These are phyloP conservation scores for Drosophila robusta DNA, from an alignment of 2,888 invertebrate genomes.

Conservation along the genomic window DNA sequence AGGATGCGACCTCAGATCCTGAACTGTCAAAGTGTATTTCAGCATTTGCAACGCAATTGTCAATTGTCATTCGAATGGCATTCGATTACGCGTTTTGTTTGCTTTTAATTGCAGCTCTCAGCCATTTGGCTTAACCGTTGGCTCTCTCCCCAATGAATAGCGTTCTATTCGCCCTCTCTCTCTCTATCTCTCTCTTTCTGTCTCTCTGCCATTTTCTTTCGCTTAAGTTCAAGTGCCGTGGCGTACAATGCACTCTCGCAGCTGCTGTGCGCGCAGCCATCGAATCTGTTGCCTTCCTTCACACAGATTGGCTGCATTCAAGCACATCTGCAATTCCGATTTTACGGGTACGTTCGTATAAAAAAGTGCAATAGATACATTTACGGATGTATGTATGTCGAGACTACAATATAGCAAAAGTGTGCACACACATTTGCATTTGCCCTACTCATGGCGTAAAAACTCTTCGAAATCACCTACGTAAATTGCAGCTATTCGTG, in stretches of 20 bases:
- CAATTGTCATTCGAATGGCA: constrained; percentile 56
- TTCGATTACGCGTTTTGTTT: constrained; percentile 75
- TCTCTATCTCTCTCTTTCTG: neutral
- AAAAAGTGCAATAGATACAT: constrained; percentile 11
- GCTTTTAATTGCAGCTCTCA: constrained; percentile 68
- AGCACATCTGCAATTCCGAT: constrained; percentile 48
- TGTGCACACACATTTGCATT: constrained; percentile 31
- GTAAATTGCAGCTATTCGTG: constrained; percentile 37
- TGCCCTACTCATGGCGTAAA: constrained; percentile 5
- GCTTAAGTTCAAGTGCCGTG: constrained; percentile 28
- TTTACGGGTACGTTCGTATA: constrained; percentile 17
- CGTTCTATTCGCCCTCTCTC: neutral
- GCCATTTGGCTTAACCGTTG: constrained; percentile 52
- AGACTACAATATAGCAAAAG: neutral
- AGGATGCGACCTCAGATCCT: constrained; percentile 16
- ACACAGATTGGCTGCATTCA: constrained; percentile 46
- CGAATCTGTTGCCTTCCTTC: constrained; percentile 31
- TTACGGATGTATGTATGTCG: neutral
- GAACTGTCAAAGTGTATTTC: constrained; percentile 10
- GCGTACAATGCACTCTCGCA: constrained; percentile 9
- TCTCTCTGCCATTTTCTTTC: neutral
- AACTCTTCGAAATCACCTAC: constrained; percentile 8
- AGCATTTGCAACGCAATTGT: constrained; percentile 24
- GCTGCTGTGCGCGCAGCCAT: constrained; percentile 44
- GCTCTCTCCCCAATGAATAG: constrained; percentile 13